Evolutionary conservation across 1,140 invertebrate genomes (phyloP), one percentile per base, ranked within the genome.

Genomic region (Polypedilum pembai): DNA sequence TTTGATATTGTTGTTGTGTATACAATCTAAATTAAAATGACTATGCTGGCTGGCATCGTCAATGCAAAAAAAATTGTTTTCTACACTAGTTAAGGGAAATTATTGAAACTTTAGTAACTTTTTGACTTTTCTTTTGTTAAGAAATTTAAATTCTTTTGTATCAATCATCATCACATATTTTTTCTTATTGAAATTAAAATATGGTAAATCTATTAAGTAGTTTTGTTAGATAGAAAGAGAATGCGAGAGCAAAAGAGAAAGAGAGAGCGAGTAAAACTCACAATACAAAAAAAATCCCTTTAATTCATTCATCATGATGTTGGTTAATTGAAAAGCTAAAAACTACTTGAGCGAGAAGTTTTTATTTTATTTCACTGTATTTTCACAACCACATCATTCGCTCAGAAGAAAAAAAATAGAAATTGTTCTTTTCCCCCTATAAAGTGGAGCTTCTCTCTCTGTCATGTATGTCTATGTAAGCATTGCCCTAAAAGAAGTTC

Each of bases 121-220:
- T 69, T 56, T n/a, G n/a, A n/a, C n/a, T n/a, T n/a, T n/a, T n/a
- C n/a, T n/a, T 56, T 56, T 69, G 45, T 56, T 56, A 56, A 8
- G 1, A 15, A 56, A 15, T 69, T 69, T 21, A 10, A 69, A 18
- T 69, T 69, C 65, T 3, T 33, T 33, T 33, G 24, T 5, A 33
- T 33, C 24, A 33, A 33, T 33, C 24, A 33, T 33, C 24, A 33
- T 33, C 24, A 33, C 24, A 33, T 33, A 33, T 33, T 33, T 33
- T 5, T 33, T 33, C 24, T 33, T 5, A 15, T 56, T 18, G 18
- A 20, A 20, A 69, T 66, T 8, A 21, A 21, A 69, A 69, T 69
- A 69, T 69, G 65, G 65, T 69, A 69, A 69, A 69, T 18, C 65
- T 69, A 69, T 69, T 69, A 69, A 69, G 20, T 69, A 69, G 65